Base-by-base conservation (phyloP, 2,888 invertebrate species). In the Phlogophora meticulosa region DNA sequence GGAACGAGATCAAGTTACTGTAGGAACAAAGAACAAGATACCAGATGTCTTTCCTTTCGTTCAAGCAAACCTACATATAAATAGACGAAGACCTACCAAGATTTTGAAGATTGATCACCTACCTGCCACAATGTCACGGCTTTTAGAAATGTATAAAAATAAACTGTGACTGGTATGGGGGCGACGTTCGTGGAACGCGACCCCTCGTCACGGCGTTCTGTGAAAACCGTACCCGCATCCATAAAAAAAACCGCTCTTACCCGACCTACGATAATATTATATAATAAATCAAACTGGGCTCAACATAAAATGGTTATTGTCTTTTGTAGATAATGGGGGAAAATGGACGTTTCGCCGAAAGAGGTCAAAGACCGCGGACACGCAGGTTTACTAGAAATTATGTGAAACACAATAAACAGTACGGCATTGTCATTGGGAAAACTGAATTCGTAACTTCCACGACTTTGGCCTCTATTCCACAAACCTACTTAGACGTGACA, bases 131-230 rank as follows among this genome's bases (percentile, higher is more conserved):
- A 64, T 60, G 65, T 59, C 59, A 66, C 36, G 51, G 22, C 75
- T 80, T 64, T 68, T 70, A 72, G 65, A 78, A 69, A 52, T 38
- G 36, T 61, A 71, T 67, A 75, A 73, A 86, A 81, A 81, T 79
- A 81, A 76, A 78, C 75, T 51, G 72, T 78, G 78, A 80, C 81
- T 74, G 73, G 69, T 64, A 75, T 58, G 62, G 67, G 81, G 81
- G 69, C 61, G 69, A 74, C 56, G 62, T 87, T 88, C 87, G 76
- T 73, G 78, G 87, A 88, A 88, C 42, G 59, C 68, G 80, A 67
- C 81, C 76, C 77, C 68, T 67, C 65, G 58, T 36, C 71, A 40
- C 42, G 28, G 55, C 64, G 51, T 86, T 87, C 86, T 76, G 24
- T 83, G 85, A 78, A 87, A 72, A 66, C 68, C 67, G 72, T 71